A percentile compares a stretch with the other conserved stretches of the same genome.
Evolutionary conservation across 2,113 vertebrate genomes (phyloP).

Genomic region (Porphyrio hochstetteri): DNA sequence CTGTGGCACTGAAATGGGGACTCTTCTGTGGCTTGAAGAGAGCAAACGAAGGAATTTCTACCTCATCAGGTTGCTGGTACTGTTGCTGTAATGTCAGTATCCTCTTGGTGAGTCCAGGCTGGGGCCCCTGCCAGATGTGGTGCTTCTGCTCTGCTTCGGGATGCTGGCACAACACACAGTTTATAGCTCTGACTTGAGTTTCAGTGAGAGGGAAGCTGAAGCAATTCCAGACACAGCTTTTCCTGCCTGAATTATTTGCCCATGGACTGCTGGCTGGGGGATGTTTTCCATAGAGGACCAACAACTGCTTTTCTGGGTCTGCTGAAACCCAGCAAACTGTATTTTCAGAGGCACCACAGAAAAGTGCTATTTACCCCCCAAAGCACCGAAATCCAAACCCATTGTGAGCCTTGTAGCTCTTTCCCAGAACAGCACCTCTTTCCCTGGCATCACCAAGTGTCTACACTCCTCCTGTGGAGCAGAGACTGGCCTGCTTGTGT

Average conservation of each 20-base stretch:
- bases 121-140: not conserved
- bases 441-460: not conserved
- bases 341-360: not conserved
- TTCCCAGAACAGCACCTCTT: not conserved
- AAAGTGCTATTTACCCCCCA: not conserved
- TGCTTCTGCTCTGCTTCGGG: not conserved
- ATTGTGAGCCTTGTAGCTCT: not conserved
- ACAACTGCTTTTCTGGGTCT: not conserved
- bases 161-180: accelerated
- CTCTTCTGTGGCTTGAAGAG: not conserved
- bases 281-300: not conserved
- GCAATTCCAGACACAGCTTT: not conserved
- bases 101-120: not conserved
- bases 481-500: not conserved
- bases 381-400: not conserved
- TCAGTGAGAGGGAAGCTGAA: not conserved
- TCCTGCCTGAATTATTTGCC: not conserved
- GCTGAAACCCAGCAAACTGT: not conserved
- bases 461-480: not conserved
- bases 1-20: not conserved
- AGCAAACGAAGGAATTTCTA: not conserved
- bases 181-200: not conserved
- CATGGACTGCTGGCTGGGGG: not conserved
- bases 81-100: accelerated
- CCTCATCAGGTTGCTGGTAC: not conserved